Evolutionary conservation across 2,797 vertebrate species (phyloP).

Genomic region (Lutjanus campechanus): DNA sequence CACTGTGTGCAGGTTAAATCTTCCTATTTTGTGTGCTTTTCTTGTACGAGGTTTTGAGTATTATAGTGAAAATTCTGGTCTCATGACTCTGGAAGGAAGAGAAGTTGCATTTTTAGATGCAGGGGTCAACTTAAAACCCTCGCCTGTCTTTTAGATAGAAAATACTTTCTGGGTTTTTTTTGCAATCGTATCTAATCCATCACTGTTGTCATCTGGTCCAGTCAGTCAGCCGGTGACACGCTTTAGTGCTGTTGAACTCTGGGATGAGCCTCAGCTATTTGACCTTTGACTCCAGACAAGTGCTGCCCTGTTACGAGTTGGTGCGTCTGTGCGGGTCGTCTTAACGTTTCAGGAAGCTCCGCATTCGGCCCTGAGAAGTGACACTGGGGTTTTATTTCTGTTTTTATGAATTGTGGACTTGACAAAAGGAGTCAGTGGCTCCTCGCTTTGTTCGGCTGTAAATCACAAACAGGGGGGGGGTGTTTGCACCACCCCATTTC

Average conservation of each 20-base stretch:
- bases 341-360: conserved; percentile 6
- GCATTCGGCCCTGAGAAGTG: neutral
- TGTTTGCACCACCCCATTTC: neutral
- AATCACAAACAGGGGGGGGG: conserved; percentile 7
- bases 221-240: conserved; percentile 27
- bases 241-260: conserved; percentile 16
- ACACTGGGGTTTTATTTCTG: neutral
- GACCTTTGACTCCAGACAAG: conserved; percentile 36
- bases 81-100: neutral
- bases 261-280: conserved; percentile 5
- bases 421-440: conserved; percentile 9
- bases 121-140: neutral
- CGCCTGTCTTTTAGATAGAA: neutral
- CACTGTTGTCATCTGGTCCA: conserved; percentile 21
- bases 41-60: no score
- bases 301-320: neutral
- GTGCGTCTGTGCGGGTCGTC: neutral
- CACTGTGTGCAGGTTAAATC: no score
- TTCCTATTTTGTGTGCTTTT: no score
- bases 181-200: conserved; percentile 20
- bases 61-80: no score
- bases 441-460: conserved; percentile 22
- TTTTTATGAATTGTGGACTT: conserved; percentile 15
- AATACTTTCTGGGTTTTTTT: conserved; percentile 1
- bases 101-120: neutral